phyloP scores from a whole-genome alignment of 2,888 invertebrate genomes.

The Pyrgus malvae region DNA sequence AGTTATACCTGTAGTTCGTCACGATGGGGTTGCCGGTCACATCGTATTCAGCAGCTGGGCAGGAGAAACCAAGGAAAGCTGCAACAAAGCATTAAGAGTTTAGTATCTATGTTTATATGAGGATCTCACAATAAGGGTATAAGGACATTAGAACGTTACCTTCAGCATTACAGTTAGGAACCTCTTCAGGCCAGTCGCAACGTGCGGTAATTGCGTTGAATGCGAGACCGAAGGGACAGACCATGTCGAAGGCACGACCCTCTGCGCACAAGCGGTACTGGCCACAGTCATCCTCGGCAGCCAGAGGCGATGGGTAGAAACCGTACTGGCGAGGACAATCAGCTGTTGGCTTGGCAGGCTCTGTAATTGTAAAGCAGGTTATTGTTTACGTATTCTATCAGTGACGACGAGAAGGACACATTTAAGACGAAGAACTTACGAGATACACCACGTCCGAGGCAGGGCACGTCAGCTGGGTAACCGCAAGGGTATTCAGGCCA shows the following conservation, averaged over 20 bases:
- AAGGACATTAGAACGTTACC: constrained; percentile 52
- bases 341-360: constrained; percentile 84
- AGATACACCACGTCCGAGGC: constrained; percentile 80
- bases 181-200: constrained; percentile 93
- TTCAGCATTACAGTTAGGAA: constrained; percentile 84
- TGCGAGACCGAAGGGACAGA: constrained; percentile 90
- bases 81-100: constrained; percentile 32
- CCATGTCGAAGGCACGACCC: constrained; percentile 81
- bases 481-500: constrained; percentile 85
- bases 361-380: constrained; percentile 54
- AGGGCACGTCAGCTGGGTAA: constrained; percentile 88
- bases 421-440: too few relatives aligned
- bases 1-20: constrained; percentile 50
- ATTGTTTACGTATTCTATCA: too few relatives aligned
- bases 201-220: constrained; percentile 85
- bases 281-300: constrained; percentile 80
- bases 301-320: constrained; percentile 79
- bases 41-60: constrained; percentile 47
- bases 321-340: constrained; percentile 91
- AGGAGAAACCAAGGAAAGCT: constrained; percentile 58
- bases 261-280: constrained; percentile 89
- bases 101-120: background rate
- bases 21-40: constrained; percentile 39
- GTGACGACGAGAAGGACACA: too few relatives aligned
- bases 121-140: background rate